Percentiles rank a stretch among this genome's conserved stretches.
Evolutionary conservation across 2,113 vertebrate species (phyloP).

Genomic region (Paradisaea rubra): DNA sequence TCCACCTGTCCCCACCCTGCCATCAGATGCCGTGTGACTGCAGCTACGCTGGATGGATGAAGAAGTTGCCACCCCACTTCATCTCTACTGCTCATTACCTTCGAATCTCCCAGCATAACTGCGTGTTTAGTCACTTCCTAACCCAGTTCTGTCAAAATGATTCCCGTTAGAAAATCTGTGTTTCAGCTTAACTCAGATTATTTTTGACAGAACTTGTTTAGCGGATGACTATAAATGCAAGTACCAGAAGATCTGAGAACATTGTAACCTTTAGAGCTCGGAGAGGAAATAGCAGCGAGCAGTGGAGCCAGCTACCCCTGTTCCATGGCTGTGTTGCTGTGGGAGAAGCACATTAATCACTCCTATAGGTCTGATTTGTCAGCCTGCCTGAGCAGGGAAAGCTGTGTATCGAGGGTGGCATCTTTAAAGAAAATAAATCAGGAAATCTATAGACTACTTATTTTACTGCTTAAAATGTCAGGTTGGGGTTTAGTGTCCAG

Average conservation of each 20-base stretch:
- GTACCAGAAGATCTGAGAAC: slow-evolving; percentile 62
- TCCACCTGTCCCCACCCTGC: neutral
- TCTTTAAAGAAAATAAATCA: neutral
- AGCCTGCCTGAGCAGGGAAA: neutral
- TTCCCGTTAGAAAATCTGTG: slow-evolving; percentile 56
- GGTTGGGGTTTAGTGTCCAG: neutral
- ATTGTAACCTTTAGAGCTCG: slow-evolving; percentile 32
- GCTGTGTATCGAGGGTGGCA: neutral
- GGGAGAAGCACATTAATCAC: neutral
- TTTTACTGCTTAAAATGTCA: neutral
- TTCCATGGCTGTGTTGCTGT: neutral
- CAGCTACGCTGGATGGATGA: neutral
- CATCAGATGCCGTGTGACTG: neutral
- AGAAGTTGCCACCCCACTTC: slow-evolving; percentile 40
- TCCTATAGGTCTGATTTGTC: neutral
- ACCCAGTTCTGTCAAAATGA: slow-evolving; percentile 66
- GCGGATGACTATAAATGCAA: slow-evolving; percentile 51
- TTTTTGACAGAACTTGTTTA: slow-evolving; percentile 64
- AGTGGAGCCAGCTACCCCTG: neutral
- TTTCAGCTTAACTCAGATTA: slow-evolving; percentile 65
- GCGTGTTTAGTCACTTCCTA: slow-evolving; percentile 60
- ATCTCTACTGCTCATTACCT: slow-evolving; percentile 51
- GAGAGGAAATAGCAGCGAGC: neutral
- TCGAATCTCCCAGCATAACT: slow-evolving; percentile 34
- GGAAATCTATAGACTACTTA: neutral